Evolutionary conservation across 2,797 vertebrate genomes (phyloP), one percentile per base, ranked within the genome.

Genomic region (Onychomys arenicola): DNA sequence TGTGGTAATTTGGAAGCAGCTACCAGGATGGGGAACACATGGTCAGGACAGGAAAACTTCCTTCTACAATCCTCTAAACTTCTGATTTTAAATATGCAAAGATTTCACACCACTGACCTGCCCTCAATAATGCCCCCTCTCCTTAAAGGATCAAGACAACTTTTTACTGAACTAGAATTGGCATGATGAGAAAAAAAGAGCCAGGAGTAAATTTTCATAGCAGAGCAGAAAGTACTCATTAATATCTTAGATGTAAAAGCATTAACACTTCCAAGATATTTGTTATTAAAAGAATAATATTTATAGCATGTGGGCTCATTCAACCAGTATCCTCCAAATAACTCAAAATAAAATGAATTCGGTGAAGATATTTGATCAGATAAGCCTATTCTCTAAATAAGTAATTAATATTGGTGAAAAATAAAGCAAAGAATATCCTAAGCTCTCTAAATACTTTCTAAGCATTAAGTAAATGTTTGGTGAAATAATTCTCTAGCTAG

Each of bases 21-120:
- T 55, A 55, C 52, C 3, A 4, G 52, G 52, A 55, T 55, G 52
- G 52, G 52, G 52, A 55, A 55, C 52, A 55, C 13, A 14, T 55
- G 13, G 14, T 55, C 52, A 55, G 52, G 52, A 55, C 52, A 55
- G 52, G 52, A 55, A 55, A 55, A 55, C 52, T 55, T 55, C 52
- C 52, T 55, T 4, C 52, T 16, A 61, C 5, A 59, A 59, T 61
- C 59, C 6, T 88, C 67, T 95, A 89, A 85, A 40, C 29, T 59
- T 93, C 25, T 97, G 14, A 91, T 8, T 94, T 97, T 49, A 82
- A 95, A 94, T 96, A 77, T 92, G 61, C 29, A 83, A 96, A 32
- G 19, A 5, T 65, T 95, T 96, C 43, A 81, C 25, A 71, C 21
- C 80, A 9, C 57, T 88, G 40, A 84, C 19, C 17, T 91, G 19